Evolutionary conservation across 2,113 vertebrate genomes (phyloP), one percentile per base, ranked within the genome.

Genomic region (Urocitellus parryii): DNA sequence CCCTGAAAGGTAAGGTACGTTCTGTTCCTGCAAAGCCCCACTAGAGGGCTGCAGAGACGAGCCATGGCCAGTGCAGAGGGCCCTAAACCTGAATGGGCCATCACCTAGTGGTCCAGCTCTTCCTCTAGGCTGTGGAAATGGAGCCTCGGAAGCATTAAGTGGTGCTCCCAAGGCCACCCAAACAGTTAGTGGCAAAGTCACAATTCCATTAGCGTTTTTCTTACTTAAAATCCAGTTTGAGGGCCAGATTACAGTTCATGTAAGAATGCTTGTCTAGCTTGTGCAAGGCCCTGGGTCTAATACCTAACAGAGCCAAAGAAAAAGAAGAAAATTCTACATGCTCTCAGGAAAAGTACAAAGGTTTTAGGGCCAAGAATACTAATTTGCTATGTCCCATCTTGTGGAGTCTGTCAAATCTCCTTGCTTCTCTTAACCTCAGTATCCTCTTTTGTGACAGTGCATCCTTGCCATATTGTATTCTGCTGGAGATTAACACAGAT

Each of bases 401-500:
- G 24, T 10, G 13, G 16, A 14, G 14, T 53, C 29, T 9, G 25
- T 61, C 56, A 24, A n/a, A 48, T 58, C 48, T 61, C 72, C 84
- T 70, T 8, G 29, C 22, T 91, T 84, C 80, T 78, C 79, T 70
- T 12, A 80, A 45, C 25, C 45, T 96, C 76, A 1, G 48, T 10
- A 8, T 68, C n/a, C 72, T 11, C 12, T 0, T 79, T 14, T 45
- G 37, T 39, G 56, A 11, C 0, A 22, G 25, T 10, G 45, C 18
- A 42, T 74, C 82, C 45, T 9, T n/a, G 48, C 68, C 65, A 0
- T 8, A 4, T 9, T 32, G 3, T n/a, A 45, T 25, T 34, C 25
- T 2, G 2, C 8, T 48, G 24, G n/a, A 39, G 5, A 45, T 17
- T 5, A 53, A 37, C 63, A 9, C 2, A 9, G 56, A 2, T 2